Base-by-base conservation (phyloP, 2,888 invertebrate species). In the Zaprionus bogoriensis region DNA sequence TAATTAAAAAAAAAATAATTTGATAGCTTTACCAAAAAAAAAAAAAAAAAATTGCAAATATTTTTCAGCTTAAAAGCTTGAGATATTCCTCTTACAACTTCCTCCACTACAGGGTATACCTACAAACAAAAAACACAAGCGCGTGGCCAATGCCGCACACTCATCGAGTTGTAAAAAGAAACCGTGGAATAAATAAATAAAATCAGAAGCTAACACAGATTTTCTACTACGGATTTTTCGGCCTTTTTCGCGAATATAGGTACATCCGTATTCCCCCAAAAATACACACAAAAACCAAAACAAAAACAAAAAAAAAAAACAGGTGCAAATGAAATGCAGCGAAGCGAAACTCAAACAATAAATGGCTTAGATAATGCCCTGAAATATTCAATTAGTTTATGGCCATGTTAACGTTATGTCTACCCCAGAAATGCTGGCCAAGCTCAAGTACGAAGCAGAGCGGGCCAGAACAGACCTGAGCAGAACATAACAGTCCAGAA, bases 321-420 rank as follows among this genome's bases (percentile, higher is more conserved):
- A 81, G 81, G 82, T 78, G 79, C 63, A 85, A 86, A 83, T 71
- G 71, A 80, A 80, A 86, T 54, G 62, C 80, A 77, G 53, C 80
- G 80, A 77, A 72, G 84, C 61, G 81, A 81, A 84, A 87, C 75
- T 81, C 74, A 66, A 82, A 84, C 78, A 87, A 82, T 80, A 84
- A 82, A 82, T 82, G 77, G 77, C 82, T 66, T 78, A 84, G 83
- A 82, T 83, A 83, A 82, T 84, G 82, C 80, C 72, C 67, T 46
- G 78, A 83, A 83, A 83, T 83, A 83, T 83, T 83, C 84, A 84
- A 83, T 83, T 83, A 83, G 83, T 82, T 82, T 83, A 83, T 80
- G 82, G 64, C 80, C 77, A 70, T 73, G 81, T 80, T 76, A 62
- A 53, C 54, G 67, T 66, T 58, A 55, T 63, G 52, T 28, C 48